These are phyloP conservation scores for Metallyticus violacea DNA, from an alignment of 2,888 invertebrate species.

Conservation along the genomic window DNA sequence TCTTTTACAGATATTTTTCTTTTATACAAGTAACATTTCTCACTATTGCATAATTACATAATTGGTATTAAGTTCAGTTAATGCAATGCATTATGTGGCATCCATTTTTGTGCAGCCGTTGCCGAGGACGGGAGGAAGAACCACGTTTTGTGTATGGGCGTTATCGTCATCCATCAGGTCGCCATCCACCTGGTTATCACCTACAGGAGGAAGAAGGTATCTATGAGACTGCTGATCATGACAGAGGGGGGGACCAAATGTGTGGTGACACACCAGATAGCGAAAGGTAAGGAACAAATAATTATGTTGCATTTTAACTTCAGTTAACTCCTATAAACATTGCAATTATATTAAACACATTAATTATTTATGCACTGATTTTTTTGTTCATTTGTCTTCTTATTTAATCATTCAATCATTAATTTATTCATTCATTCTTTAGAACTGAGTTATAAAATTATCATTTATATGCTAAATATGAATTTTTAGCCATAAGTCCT, in stretches of 20 bases:
- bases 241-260: conserved; percentile 59
- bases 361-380: not conserved
- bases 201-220: conserved; percentile 73
- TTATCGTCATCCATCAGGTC: conserved; percentile 57
- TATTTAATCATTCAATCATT: not conserved
- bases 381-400: not conserved
- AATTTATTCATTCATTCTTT: not conserved
- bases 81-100: not conserved
- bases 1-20: too few species aligned
- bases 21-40: too few species aligned
- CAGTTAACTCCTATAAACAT: too few species aligned
- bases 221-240: conserved; percentile 81
- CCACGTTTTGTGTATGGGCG: conserved; percentile 64
- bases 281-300: conserved; percentile 67
- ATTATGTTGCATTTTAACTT: not conserved
- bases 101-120: conserved; percentile 44
- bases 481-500: not conserved
- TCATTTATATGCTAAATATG: not conserved
- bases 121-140: conserved; percentile 55
- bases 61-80: too few species aligned
- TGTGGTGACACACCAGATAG: conserved; percentile 83
- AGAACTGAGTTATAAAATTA: not conserved
- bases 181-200: conserved; percentile 51
- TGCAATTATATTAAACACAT: not conserved
- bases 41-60: too few species aligned